Evolutionary conservation across 1,140 invertebrate species (phyloP).

Genomic region (Homarus americanus): DNA sequence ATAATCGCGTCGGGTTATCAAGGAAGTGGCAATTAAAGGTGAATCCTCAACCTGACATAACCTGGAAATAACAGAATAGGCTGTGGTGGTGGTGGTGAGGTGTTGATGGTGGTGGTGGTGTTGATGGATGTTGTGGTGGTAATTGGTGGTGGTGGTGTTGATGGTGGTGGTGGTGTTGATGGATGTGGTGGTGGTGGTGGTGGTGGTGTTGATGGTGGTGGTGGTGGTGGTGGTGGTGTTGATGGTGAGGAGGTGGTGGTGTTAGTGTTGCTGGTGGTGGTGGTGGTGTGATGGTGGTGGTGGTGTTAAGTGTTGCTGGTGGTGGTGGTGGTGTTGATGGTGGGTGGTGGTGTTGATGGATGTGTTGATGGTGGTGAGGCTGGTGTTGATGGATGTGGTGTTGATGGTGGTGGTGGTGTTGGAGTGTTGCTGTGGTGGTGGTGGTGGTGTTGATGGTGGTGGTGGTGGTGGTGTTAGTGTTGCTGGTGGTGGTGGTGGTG

Average conservation of each 20-base stretch:
- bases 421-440: neutral
- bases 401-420: neutral
- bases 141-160: too few species aligned
- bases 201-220: neutral
- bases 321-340: neutral
- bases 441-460: neutral
- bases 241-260: conserved; percentile 23
- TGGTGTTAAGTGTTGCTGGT: neutral
- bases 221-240: neutral
- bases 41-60: conserved; percentile 38
- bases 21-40: conserved; percentile 28
- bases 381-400: neutral
- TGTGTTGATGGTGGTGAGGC: neutral
- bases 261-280: too few species aligned
- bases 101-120: neutral
- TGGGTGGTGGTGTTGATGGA: neutral
- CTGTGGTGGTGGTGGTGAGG: neutral
- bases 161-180: too few species aligned
- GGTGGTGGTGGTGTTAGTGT: neutral
- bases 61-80: conserved; percentile 30
- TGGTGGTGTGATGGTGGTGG: neutral
- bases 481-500: neutral
- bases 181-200: neutral
- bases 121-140: neutral
- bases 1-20: conserved; percentile 51